Evolutionary conservation across 2,888 invertebrate genomes (phyloP).

Genomic region (Andrena minutula): DNA sequence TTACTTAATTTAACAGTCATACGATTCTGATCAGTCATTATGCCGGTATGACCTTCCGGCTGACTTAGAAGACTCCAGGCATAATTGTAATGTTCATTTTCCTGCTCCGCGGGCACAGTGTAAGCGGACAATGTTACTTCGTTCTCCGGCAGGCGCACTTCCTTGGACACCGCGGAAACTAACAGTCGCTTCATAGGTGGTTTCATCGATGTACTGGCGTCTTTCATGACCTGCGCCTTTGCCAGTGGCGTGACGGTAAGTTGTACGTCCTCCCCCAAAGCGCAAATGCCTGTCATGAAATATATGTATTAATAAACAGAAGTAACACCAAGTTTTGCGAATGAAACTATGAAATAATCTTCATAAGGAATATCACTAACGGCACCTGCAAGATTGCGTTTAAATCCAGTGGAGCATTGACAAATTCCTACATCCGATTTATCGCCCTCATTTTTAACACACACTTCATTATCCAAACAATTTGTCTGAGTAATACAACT

Average conservation of each 20-base stretch:
- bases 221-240: constrained; percentile 62
- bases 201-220: constrained; percentile 76
- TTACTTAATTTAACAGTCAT: constrained; percentile 93
- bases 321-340: neutral
- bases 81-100: constrained; percentile 92
- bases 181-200: constrained; percentile 89
- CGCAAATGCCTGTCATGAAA: constrained; percentile 73
- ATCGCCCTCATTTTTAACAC: constrained; percentile 87
- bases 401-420: constrained; percentile 89
- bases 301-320: constrained; percentile 13
- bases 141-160: constrained; percentile 93
- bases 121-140: constrained; percentile 93
- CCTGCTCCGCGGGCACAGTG: constrained; percentile 91
- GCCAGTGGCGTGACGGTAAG: constrained; percentile 72
- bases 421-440: constrained; percentile 89
- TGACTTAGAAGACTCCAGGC: constrained; percentile 95
- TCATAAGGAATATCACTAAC: constrained; percentile 34
- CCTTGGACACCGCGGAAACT: constrained; percentile 91
- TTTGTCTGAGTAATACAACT: constrained; percentile 84
- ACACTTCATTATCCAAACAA: constrained; percentile 91
- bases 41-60: constrained; percentile 91
- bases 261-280: constrained; percentile 67
- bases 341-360: neutral
- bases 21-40: constrained; percentile 93
- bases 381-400: constrained; percentile 85